Conservation (phyloP, 1,140 invertebrate genomes). For the Halesus radiatus region DNA sequence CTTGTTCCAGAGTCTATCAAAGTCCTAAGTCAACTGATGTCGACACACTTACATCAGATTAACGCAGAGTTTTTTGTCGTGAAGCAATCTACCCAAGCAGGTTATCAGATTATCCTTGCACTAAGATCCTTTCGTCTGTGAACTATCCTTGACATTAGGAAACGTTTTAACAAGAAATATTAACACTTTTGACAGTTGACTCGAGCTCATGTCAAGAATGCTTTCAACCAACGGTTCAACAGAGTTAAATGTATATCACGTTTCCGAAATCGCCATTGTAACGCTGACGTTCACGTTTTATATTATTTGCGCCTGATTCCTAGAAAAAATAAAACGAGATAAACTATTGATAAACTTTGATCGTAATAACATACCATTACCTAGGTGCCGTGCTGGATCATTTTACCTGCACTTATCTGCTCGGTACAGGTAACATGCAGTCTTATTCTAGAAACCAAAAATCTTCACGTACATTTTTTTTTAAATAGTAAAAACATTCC, state of each 20-base stretch:
- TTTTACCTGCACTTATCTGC: no score
- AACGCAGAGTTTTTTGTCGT: background rate
- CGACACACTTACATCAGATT: background rate
- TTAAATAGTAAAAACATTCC: no score
- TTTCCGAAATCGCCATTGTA: conserved; percentile 6
- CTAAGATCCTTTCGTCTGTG: background rate
- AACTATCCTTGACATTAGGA: conserved; percentile 28
- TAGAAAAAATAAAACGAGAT: background rate
- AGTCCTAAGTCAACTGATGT: no score
- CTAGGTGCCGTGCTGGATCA: no score
- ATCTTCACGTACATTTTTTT: no score
- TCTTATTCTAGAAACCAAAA: no score
- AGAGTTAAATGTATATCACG: background rate
- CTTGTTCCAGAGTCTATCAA: no score
- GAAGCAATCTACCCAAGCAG: background rate
- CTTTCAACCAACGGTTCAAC: conserved; percentile 23
- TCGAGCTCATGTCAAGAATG: conserved; percentile 1
- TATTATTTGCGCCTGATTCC: background rate
- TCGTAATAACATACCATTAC: no score
- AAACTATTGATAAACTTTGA: no score
- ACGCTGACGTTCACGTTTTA: conserved; percentile 1
- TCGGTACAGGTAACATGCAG: no score
- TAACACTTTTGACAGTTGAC: conserved; percentile 19
- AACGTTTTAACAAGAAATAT: background rate
- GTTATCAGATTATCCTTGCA: conserved; percentile 16